Conservation (phyloP, 2,113 vertebrate species). For the Leucoraja erinaceus region DNA sequence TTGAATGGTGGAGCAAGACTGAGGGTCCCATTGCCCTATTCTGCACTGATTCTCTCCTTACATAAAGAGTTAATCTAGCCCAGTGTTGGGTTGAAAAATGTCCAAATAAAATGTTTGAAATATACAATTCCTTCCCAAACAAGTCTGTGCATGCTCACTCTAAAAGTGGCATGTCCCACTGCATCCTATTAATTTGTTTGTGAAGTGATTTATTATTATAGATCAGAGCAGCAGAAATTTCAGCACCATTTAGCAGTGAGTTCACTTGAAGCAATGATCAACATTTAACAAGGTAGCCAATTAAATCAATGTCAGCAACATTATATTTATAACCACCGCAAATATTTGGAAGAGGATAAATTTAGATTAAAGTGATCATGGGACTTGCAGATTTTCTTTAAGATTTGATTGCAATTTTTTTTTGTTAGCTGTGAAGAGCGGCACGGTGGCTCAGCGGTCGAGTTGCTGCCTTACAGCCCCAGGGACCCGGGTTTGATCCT, state of each 20-base stretch:
- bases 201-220: conserved; percentile 34
- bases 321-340: not conserved
- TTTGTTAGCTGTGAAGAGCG: not conserved
- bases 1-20: no score
- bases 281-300: not conserved
- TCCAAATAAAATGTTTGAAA: not conserved
- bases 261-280: conserved; percentile 4
- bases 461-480: no score
- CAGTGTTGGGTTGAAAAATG: not conserved
- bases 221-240: conserved; percentile 6
- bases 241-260: not conserved
- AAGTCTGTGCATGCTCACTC: conserved; percentile 46
- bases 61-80: not conserved
- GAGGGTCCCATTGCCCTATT: no score
- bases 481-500: no score
- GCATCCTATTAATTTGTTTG: conserved; percentile 62
- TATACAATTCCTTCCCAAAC: conserved; percentile 43
- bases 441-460: no score
- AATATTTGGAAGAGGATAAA: not conserved
- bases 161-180: conserved; percentile 47
- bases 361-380: not conserved
- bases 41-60: no score
- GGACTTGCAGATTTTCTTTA: not conserved
- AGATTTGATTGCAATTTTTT: not conserved
- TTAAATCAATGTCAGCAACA: no score